Percentiles rank a stretch among this genome's conserved stretches.
Conservation (phyloP, 1,140 invertebrate species). For the Centruroides vittatus region DNA sequence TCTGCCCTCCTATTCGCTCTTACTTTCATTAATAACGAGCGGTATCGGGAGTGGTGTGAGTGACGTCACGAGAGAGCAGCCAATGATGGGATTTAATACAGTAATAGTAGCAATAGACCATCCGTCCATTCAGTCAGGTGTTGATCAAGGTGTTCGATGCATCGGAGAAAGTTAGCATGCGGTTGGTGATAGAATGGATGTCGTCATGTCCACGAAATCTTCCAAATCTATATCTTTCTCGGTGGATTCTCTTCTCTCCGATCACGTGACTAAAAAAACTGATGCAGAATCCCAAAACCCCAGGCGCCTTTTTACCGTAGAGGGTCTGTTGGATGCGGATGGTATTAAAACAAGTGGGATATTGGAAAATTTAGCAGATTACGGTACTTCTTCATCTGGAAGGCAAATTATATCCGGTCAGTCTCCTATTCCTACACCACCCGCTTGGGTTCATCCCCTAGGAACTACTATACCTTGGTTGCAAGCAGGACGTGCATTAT, state of each 20-base stretch:
- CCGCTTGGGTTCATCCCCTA: conserved; percentile 7
- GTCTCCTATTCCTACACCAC: conserved; percentile 1
- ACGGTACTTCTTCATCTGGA: background rate
- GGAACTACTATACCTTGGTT: conserved; percentile 5
- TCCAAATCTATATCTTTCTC: conserved; percentile 4
- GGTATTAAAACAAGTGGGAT: background rate
- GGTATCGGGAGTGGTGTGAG: too few relatives aligned
- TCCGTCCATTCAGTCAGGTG: too few relatives aligned
- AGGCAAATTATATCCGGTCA: conserved; percentile 1
- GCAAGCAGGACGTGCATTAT: conserved; percentile 5
- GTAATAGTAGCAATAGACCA: too few relatives aligned
- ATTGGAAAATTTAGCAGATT: background rate
- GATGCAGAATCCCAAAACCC: background rate
- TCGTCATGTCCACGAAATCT: too few relatives aligned
- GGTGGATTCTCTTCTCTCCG: conserved; percentile 6
- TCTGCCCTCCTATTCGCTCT: too few relatives aligned
- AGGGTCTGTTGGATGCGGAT: conserved; percentile 5
- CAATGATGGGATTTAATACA: too few relatives aligned
- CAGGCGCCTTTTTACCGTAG: conserved; percentile 1
- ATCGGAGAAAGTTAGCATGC: too few relatives aligned
- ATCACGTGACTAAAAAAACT: conserved; percentile 1
- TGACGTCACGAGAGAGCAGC: too few relatives aligned
- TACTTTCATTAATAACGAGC: too few relatives aligned
- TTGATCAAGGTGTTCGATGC: too few relatives aligned
- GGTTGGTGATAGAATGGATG: too few relatives aligned